Percentiles rank a stretch among this genome's conserved stretches.
Conservation (phyloP, 2,888 invertebrate species). For the Vanessa cardui region DNA sequence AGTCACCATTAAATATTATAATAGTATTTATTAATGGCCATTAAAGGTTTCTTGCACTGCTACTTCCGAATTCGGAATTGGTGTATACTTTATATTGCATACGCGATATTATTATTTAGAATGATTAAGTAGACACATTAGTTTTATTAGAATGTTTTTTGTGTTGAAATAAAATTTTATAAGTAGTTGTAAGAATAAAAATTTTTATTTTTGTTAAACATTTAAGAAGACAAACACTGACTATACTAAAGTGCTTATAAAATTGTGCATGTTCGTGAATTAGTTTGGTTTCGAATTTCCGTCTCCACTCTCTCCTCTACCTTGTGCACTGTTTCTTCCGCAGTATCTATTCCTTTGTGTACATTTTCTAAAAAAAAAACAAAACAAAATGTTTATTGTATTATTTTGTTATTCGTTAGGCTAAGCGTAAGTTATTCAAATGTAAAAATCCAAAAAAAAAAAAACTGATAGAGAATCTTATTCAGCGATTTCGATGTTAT, state of each 20-base stretch:
- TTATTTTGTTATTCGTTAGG: too few relatives aligned
- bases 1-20: too few relatives aligned
- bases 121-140: too few relatives aligned
- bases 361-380: conserved; percentile 66
- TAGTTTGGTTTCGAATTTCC: conserved; percentile 76
- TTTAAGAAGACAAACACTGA: conserved; percentile 52
- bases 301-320: conserved; percentile 74
- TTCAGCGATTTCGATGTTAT: too few relatives aligned
- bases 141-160: background rate
- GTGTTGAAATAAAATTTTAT: conserved; percentile 9
- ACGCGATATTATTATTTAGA: too few relatives aligned
- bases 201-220: conserved; percentile 32
- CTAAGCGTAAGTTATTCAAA: too few relatives aligned
- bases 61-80: too few relatives aligned
- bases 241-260: conserved; percentile 55
- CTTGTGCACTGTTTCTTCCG: conserved; percentile 70
- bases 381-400: background rate
- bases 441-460: too few relatives aligned
- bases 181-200: conserved; percentile 30
- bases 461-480: too few relatives aligned
- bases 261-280: conserved; percentile 76
- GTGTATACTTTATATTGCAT: too few relatives aligned
- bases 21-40: too few relatives aligned
- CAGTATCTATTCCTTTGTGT: conserved; percentile 69
- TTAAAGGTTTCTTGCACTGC: too few relatives aligned